A percentile compares a stretch with the other conserved stretches of the same genome.
Evolutionary conservation across 2,113 vertebrate species (phyloP).

Genomic region (Sander vitreus): DNA sequence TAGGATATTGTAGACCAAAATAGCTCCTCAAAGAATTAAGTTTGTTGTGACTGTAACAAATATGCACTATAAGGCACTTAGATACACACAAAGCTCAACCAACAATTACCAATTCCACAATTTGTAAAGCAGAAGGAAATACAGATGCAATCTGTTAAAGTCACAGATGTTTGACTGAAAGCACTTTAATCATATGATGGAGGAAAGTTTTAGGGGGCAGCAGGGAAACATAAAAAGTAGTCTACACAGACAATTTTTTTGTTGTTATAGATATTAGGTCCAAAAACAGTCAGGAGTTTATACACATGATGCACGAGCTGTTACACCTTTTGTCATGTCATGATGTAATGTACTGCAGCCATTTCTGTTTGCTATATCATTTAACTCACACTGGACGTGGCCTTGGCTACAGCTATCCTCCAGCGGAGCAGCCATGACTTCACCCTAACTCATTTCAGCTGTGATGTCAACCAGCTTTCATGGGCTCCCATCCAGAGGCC

Average conservation of each 20-base stretch:
- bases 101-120: background rate
- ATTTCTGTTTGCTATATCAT: slow-evolving; percentile 9
- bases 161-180: background rate
- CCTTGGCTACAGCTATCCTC: slow-evolving; percentile 44
- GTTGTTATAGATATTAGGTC: background rate
- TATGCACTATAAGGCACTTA: background rate
- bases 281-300: slow-evolving; percentile 7
- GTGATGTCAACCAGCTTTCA: slow-evolving; percentile 25
- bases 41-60: background rate
- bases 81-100: background rate
- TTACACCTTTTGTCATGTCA: slow-evolving; percentile 8
- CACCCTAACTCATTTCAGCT: slow-evolving; percentile 37
- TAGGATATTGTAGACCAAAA: background rate
- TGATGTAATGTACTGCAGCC: slow-evolving; percentile 30
- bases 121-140: background rate
- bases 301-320: slow-evolving; percentile 7
- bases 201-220: background rate
- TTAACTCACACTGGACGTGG: slow-evolving; percentile 29
- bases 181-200: background rate
- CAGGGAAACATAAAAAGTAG: background rate
- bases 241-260: background rate
- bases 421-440: slow-evolving; percentile 17
- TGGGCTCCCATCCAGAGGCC: slow-evolving; percentile 14
- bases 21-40: background rate
- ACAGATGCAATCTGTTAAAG: background rate